Evolutionary conservation across 1,140 invertebrate species (phyloP), one percentile per base, ranked within the genome.

Genomic region (Drosophila kepulauana): DNA sequence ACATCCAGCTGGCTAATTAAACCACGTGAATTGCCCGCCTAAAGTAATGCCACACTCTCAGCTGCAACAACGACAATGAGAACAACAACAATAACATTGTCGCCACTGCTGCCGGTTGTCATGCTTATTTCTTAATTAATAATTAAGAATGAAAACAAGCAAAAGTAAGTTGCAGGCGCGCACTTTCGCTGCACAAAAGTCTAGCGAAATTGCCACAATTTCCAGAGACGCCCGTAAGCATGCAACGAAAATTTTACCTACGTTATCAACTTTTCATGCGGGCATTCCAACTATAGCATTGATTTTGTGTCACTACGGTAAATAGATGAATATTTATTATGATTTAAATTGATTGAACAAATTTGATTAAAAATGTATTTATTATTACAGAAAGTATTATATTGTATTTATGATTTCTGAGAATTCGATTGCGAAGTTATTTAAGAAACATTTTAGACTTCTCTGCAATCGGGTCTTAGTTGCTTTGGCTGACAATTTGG

Each of bases 111-210:
- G 45, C 20, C 43, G 73, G 56, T 70, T 70, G 76, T 82, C 69
- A 80, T 79, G 77, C 84, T 87, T 88, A 87, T 88, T 87, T 82
- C 84, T 78, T 87, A 87, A 87, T 87, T 87, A 87, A 72, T 87
- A 87, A 87, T 87, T 87, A 87, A 87, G 80, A 88, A 88, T 80
- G 84, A 87, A 87, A 88, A 82, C 84, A 88, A 82, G 84, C 77
- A 84, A 87, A 88, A 87, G 80, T 88, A 78, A 88, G 77, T 78
- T 78, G 84, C 73, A 87, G 67, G 68, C 69, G 68, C 76, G 64
- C 67, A 87, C 82, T 87, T 82, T 87, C 68, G 38, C 70, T 69
- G 59, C 48, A 69, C 75, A 78, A 78, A 74, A 78, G 61, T 68
- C 61, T 59, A 59, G 69, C 63, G 77, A 65, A 88, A 87, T 88